A percentile compares a stretch with the other conserved stretches of the same genome.
Conservation (phyloP, 2,888 invertebrate genomes). For the Chymomyza amoena region DNA sequence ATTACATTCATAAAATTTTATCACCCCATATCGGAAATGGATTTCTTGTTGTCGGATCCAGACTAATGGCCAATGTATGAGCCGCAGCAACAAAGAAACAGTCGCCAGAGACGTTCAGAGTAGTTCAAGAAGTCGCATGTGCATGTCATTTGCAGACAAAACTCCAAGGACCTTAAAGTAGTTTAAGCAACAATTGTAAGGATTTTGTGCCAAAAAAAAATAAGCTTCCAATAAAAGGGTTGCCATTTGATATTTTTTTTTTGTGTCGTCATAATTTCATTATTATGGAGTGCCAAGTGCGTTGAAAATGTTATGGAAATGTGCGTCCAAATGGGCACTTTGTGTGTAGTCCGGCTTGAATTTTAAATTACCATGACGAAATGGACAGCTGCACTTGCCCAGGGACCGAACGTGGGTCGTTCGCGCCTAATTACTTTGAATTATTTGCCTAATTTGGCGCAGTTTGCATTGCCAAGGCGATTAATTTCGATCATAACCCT, state of each 20-base stretch:
- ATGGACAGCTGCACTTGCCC: not conserved
- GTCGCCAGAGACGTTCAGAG: conserved; percentile 4
- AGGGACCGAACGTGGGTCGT: not conserved
- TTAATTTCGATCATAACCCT: conserved; percentile 59
- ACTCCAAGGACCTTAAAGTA: conserved; percentile 40
- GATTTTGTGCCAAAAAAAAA: conserved; percentile 7
- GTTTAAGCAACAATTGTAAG: conserved; percentile 37
- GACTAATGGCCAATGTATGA: conserved; percentile 67
- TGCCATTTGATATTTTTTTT: conserved; percentile 36
- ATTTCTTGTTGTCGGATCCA: conserved; percentile 60
- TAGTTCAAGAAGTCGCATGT: conserved; percentile 38
- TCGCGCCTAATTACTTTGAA: conserved; percentile 67
- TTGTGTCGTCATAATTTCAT: conserved; percentile 65
- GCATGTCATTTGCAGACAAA: conserved; percentile 38
- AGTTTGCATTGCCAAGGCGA: conserved; percentile 64
- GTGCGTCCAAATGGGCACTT: conserved; percentile 54
- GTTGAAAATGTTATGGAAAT: conserved; percentile 56
- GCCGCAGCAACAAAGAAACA: conserved; percentile 12
- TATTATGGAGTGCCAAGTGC: conserved; percentile 67
- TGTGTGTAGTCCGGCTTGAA: conserved; percentile 40
- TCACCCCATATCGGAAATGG: conserved; percentile 74
- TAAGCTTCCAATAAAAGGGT: conserved; percentile 12
- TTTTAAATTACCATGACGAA: not conserved
- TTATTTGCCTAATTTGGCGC: conserved; percentile 72
- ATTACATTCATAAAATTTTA: conserved; percentile 71